Evolutionary conservation across 2,113 vertebrate genomes (phyloP).

Genomic region (Gadus macrocephalus): DNA sequence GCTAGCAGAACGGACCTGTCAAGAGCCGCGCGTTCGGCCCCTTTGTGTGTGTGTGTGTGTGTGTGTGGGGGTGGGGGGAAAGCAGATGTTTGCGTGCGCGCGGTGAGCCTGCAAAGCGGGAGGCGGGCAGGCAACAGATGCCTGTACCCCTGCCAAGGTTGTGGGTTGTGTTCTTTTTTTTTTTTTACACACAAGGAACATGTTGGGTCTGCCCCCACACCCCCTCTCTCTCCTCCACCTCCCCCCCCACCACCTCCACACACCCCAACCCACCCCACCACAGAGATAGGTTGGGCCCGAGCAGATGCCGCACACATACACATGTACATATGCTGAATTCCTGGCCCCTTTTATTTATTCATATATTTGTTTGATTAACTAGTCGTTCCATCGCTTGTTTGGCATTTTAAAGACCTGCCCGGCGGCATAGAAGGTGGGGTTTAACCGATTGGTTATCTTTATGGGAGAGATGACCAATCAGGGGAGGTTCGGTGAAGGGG

Average conservation of each 20-base stretch:
- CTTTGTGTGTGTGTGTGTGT: constrained; percentile 20
- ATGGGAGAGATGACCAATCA: background rate
- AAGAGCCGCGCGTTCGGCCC: constrained; percentile 75
- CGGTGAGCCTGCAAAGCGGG: constrained; percentile 48
- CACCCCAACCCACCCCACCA: constrained; percentile 60
- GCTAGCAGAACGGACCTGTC: constrained; percentile 78
- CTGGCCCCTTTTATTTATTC: constrained; percentile 58
- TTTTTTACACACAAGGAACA: constrained; percentile 78
- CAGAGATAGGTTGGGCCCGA: background rate
- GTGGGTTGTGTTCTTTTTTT: constrained; percentile 76
- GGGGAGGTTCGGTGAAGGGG: too few species aligned
- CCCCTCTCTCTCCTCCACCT: too few species aligned
- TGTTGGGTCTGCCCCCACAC: constrained; percentile 79
- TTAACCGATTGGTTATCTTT: background rate
- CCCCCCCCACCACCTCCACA: constrained; percentile 64
- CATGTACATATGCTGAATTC: constrained; percentile 11
- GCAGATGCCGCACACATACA: too few species aligned
- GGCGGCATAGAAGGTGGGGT: constrained; percentile 36
- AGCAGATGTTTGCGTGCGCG: too few species aligned
- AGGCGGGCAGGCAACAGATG: constrained; percentile 78
- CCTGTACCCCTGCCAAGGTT: constrained; percentile 95
- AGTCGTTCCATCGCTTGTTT: constrained; percentile 75
- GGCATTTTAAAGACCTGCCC: constrained; percentile 65
- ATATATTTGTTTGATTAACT: constrained; percentile 69
- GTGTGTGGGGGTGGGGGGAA: too few species aligned